These are phyloP conservation scores for Xanthorhoe spadicearia DNA, from an alignment of 2,888 invertebrate genomes.

Conservation along the genomic window DNA sequence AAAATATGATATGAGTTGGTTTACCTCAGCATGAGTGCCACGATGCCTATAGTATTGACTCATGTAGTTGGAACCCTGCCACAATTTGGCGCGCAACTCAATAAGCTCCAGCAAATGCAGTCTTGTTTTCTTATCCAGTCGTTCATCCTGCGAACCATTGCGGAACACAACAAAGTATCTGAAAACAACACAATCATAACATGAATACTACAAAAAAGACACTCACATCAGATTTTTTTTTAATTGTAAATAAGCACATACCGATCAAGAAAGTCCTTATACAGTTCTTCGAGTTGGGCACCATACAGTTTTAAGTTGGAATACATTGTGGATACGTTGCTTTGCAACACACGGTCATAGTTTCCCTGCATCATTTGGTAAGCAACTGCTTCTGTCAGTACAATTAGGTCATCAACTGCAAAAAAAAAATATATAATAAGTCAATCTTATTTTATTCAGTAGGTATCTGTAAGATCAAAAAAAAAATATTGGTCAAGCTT, in stretches of 20 bases:
- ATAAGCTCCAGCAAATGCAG: conserved; percentile 96
- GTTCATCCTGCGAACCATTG: conserved; percentile 94
- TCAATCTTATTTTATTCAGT: too few species aligned
- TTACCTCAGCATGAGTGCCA: conserved; percentile 86
- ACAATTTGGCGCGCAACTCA: conserved; percentile 95
- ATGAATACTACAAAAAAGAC: not conserved
- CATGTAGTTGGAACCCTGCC: conserved; percentile 94
- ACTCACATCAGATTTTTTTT: not conserved
- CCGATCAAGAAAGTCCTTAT: conserved; percentile 93
- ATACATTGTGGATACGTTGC: conserved; percentile 91
- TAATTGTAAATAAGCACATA: conserved; percentile 38
- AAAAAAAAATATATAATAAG: conserved; percentile 45
- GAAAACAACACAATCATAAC: conserved; percentile 63
- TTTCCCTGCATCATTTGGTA: conserved; percentile 90
- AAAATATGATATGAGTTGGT: not conserved
- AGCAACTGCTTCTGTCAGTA: conserved; percentile 92
- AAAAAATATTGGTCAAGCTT: not conserved
- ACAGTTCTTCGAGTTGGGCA: conserved; percentile 91
- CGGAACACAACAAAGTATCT: conserved; percentile 93
- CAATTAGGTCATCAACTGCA: conserved; percentile 92
- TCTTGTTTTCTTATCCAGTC: conserved; percentile 93
- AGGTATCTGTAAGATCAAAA: too few species aligned
- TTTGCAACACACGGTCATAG: conserved; percentile 88
- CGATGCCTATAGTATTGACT: conserved; percentile 92
- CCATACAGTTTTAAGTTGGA: conserved; percentile 92